These are phyloP conservation scores for Agrotis puta DNA, from an alignment of 2,888 invertebrate species.

Conservation along the genomic window DNA sequence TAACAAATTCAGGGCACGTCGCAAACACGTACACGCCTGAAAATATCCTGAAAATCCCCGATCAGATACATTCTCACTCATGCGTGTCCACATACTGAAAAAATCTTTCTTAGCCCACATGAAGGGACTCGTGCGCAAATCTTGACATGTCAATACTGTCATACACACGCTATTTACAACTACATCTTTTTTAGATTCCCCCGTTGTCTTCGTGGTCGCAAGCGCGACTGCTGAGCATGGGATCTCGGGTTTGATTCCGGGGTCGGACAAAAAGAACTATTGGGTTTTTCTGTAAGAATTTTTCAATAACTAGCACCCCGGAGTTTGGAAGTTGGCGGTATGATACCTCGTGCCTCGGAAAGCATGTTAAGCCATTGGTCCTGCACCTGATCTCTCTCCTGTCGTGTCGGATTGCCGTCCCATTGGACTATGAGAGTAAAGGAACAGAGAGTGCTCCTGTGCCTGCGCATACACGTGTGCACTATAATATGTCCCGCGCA, in stretches of 20 bases:
- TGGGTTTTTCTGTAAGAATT: background rate
- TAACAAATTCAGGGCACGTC: conserved; percentile 39
- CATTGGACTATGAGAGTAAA: too few species aligned
- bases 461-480: too few species aligned
- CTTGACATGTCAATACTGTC: conserved; percentile 53
- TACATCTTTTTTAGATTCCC: background rate
- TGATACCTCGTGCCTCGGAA: too few species aligned
- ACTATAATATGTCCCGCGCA: too few species aligned
- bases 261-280: background rate
- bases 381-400: too few species aligned
- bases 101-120: conserved; percentile 30
- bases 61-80: conserved; percentile 12
- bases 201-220: background rate
- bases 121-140: conserved; percentile 53
- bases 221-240: too few species aligned
- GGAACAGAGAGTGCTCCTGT: too few species aligned
- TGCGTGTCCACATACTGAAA: conserved; percentile 28
- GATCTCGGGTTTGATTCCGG: background rate
- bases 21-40: conserved; percentile 7
- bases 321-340: too few species aligned
- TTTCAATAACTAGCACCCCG: too few species aligned
- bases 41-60: conserved; percentile 16
- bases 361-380: too few species aligned
- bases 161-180: conserved; percentile 36
- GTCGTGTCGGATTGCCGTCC: too few species aligned